Base-by-base conservation (phyloP, 2,888 invertebrate species). In the Chloroclysta siterata region DNA sequence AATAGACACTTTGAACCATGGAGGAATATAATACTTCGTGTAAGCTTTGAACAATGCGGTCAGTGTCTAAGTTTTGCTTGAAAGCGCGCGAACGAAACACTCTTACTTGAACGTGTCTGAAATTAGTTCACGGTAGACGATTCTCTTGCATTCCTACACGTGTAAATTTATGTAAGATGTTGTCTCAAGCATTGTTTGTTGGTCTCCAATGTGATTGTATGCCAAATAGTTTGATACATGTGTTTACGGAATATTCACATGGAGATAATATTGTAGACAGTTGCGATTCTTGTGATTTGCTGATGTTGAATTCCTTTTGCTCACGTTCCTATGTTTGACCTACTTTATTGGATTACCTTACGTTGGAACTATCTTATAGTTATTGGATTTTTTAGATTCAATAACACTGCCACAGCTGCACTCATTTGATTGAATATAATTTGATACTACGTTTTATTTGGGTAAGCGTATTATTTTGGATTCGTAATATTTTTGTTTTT, bases 201-300 rank as follows among this genome's bases (percentile, higher is more conserved):
- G 46, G 55, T 41, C n/a, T 51, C 42, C 10, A 33, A 15, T 42
- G 42, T 57, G 42, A 51, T 42, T 51, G 51, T 58, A 42, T 29
- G 6, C 41, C 41, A 51, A 42, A 58, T 17, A 28, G 41, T 57
- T 48, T 57, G 39, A 39, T 48, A 14, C 11, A 57, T 57, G 22
- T 48, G 39, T 39, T 15, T 46, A 14, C 15, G 50, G 28, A 47
- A 50, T 56, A 39, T 39, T 57, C 41, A 57, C 13, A 36, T 14
- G 48, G 14, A 28, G 39, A 29, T 42, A 42, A 41, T 41, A 41
- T 11, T 33, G 36, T 11, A 39, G 36, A 39, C 10, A 11, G 33
- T 33, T 36, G 36, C 10, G 33, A 36, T 36, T 36, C 33, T 36
- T 36, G 36, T 10, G 11, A 39, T 39, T 39, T 39, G 36, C 11